These are phyloP conservation scores for Silvanus unidentatus DNA, from an alignment of 2,888 invertebrate species.

Conservation along the genomic window DNA sequence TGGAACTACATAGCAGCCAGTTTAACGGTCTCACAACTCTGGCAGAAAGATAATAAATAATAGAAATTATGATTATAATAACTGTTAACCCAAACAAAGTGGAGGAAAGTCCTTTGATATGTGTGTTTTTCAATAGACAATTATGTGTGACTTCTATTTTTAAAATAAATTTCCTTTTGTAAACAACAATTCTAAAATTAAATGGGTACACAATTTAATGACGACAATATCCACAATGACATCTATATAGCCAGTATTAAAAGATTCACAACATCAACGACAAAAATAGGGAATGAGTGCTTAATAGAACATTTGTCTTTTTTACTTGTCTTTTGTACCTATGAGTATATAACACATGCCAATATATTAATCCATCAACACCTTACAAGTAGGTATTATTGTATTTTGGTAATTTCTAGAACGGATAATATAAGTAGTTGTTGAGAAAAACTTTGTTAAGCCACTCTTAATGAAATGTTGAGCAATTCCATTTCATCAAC, in stretches of 20 bases:
- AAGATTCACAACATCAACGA: conserved; percentile 24
- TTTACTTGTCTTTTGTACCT: neutral
- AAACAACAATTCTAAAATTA: conserved; percentile 27
- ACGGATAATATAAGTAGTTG: too few species aligned
- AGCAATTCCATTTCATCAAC: too few species aligned
- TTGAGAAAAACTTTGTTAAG: too few species aligned
- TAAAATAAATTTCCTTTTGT: conserved; percentile 15
- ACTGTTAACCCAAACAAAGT: too few species aligned
- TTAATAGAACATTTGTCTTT: conserved; percentile 19
- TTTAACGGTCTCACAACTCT: too few species aligned
- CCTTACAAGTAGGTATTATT: too few species aligned
- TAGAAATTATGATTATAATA: too few species aligned
- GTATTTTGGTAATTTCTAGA: too few species aligned
- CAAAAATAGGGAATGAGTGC: conserved; percentile 23
- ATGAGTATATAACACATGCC: conserved; percentile 1
- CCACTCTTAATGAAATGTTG: too few species aligned
- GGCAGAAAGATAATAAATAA: too few species aligned
- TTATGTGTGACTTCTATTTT: conserved; percentile 1
- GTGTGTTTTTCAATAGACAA: neutral
- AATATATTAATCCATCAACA: neutral
- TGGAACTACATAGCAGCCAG: too few species aligned
- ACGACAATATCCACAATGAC: conserved; percentile 24
- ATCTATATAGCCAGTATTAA: conserved; percentile 24
- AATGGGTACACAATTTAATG: conserved; percentile 22
- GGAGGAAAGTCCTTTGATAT: too few species aligned